Evolutionary conservation across 2,113 vertebrate species (phyloP).

Genomic region (Platycercus adscitus): DNA sequence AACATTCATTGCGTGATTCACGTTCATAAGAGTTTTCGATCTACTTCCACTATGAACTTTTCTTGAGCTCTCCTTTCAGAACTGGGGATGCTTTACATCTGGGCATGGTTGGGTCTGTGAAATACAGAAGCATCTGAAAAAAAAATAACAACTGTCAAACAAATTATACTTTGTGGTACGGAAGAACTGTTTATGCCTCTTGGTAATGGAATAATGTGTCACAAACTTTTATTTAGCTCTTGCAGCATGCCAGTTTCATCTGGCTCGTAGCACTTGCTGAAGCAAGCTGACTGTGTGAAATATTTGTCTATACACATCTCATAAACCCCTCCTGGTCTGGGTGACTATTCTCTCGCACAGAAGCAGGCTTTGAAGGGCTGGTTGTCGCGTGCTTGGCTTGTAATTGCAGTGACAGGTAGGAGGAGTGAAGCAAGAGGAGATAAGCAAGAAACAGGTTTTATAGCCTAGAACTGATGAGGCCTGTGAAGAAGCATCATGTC

Average conservation of each 20-base stretch:
- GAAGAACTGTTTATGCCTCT: not conserved
- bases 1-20: not conserved
- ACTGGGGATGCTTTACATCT: not conserved
- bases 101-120: not conserved
- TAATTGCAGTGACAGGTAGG: not conserved
- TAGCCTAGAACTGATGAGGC: not conserved
- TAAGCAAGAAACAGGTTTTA: not conserved
- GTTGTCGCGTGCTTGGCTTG: not conserved
- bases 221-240: slow-evolving; percentile 42
- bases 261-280: not conserved
- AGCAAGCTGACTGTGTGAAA: not conserved
- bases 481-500: not conserved
- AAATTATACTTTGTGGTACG: not conserved
- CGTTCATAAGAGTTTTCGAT: not conserved
- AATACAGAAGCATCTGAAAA: not conserved
- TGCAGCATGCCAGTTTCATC: not conserved
- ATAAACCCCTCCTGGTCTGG: not conserved
- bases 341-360: not conserved
- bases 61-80: not conserved
- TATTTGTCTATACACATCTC: not conserved
- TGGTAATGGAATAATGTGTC: slow-evolving; percentile 21
- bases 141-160: not conserved
- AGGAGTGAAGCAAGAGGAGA: not conserved
- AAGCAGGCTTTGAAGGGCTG: not conserved
- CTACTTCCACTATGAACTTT: not conserved